Evolutionary conservation across 2,888 invertebrate species (phyloP).

Genomic region (Ichneumoninae sp.): DNA sequence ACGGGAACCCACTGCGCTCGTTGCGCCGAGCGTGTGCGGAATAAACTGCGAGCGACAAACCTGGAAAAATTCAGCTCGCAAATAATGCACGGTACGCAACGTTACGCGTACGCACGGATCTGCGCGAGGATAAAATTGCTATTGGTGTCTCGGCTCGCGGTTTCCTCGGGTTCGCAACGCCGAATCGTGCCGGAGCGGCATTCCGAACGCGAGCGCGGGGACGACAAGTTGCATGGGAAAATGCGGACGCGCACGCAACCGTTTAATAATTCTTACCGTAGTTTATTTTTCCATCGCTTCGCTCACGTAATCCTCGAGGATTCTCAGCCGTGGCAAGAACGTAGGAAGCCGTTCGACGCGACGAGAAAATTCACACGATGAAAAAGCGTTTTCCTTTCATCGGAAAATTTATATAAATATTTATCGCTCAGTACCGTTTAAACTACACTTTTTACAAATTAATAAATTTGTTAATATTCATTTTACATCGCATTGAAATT

Average conservation of each 20-base stretch:
- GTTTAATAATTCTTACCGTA: not conserved
- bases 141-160: not conserved
- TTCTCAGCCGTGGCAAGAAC: not conserved
- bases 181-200: not conserved
- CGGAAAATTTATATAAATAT: not conserved
- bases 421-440: not conserved
- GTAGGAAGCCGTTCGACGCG: not conserved
- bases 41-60: not conserved
- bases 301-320: not conserved
- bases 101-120: not conserved
- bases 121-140: not conserved
- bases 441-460: no score
- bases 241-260: not conserved
- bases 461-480: not conserved
- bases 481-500: no score
- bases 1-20: constrained; percentile 12
- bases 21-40: constrained; percentile 9
- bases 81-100: not conserved
- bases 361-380: constrained; percentile 11
- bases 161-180: not conserved
- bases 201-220: not conserved
- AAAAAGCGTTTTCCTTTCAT: not conserved
- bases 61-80: not conserved
- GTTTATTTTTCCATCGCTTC: not conserved
- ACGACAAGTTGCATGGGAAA: not conserved